Base-by-base conservation (phyloP, 2,888 invertebrate genomes). In the Yponomeuta malinellus region DNA sequence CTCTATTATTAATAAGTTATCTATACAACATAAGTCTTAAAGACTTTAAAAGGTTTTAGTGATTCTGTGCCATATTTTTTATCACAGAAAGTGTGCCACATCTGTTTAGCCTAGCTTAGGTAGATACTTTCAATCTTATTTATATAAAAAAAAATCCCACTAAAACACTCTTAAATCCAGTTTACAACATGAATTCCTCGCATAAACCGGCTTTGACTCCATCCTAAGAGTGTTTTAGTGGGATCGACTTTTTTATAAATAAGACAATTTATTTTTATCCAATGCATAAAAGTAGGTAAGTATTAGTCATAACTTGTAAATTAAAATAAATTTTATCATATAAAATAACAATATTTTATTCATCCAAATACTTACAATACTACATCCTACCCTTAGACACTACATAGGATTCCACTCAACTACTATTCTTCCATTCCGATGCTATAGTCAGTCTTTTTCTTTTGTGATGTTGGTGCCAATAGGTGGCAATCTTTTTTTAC, bases 41-140 rank as follows among this genome's bases (percentile, higher is more conserved):
- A 1, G 3, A 12, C 8, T 65, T 2, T 65, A 65, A 29, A 65
- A 29, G 12, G 29, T 29, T 31, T 65, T 64, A 23, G 65, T 65
- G 65, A 64, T 65, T 33, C 65, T 65, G 65, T 65, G 65, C 65
- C 65, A 65, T 65, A 65, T 65, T 33, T 23, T 65, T 31, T 65
- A 31, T 64, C 64, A 33, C 65, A 65, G 33, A 65, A 64, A 64
- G 31, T 64, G 2, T 63, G 29, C 2, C 31, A 29, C 10, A 23
- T 64, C 64, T 64, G 10, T 31, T n/a, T 23, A 9, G 15, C n/a
- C 2, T 59, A 59, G 12, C 59, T 63, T 63, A 23, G 15, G 5
- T 63, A 63, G 43, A 43, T 63, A 15, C 29, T 23, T 15, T 63
- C n/a, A 23, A 10, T 43, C 8, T 43, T 43, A 43, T 43, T 43